Conservation (phyloP, 2,113 vertebrate species). For the Miniopterus natalensis region DNA sequence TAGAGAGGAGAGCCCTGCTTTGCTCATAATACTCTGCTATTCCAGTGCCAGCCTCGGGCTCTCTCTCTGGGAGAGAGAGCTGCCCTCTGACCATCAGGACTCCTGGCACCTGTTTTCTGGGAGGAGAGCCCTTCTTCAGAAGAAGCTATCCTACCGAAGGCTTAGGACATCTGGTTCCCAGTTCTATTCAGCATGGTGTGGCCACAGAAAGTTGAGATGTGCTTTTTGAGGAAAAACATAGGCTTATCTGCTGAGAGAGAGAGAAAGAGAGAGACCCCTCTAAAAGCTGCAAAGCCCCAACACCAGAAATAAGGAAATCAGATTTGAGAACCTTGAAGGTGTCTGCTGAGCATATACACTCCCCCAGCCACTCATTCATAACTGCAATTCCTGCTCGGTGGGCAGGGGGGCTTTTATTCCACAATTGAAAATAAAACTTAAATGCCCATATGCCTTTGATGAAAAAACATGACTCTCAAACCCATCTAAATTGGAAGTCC, state of each 20-base stretch:
- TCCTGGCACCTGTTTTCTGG: not conserved
- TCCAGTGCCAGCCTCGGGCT: not conserved
- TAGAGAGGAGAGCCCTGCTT: not conserved
- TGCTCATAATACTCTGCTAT: not conserved
- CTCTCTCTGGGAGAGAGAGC: not conserved
- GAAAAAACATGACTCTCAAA: slow-evolving; percentile 13
- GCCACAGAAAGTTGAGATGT: not conserved
- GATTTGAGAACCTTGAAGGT: not conserved
- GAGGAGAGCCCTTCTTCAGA: not conserved
- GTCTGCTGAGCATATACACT: too few species aligned
- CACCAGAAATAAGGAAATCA: not conserved
- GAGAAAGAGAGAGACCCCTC: too few species aligned
- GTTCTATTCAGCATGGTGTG: not conserved
- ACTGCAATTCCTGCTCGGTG: not conserved
- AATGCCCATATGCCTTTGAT: not conserved
- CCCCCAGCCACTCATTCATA: not conserved
- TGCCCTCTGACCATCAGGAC: not conserved
- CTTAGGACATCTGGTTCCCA: not conserved
- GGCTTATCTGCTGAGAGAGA: not conserved
- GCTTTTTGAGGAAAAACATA: not conserved
- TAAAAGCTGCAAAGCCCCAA: too few species aligned
- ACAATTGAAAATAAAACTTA: not conserved
- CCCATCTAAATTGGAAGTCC: not conserved
- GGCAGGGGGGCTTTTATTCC: not conserved
- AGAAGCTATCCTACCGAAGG: not conserved